Evolutionary conservation across 1,140 invertebrate species (phyloP).

Genomic region (Bombus breviceps): DNA sequence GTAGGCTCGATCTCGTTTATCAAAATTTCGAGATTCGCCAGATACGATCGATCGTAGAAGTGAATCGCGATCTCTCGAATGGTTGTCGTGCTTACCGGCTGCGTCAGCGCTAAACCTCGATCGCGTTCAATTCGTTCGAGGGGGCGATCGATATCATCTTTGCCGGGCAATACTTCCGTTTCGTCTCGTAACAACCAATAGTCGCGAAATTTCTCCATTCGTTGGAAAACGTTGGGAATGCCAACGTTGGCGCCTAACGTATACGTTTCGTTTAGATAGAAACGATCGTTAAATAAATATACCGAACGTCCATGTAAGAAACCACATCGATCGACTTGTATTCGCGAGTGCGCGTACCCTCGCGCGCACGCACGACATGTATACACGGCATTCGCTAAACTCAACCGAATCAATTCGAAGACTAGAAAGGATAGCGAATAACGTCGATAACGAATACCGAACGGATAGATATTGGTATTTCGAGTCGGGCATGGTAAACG

Average conservation of each 20-base stretch:
- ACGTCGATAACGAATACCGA: neutral
- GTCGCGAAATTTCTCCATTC: neutral
- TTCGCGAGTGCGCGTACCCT: neutral
- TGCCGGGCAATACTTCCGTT: neutral
- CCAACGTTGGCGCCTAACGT: no score
- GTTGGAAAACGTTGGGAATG: neutral
- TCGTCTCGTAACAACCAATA: neutral
- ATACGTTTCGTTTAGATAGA: neutral
- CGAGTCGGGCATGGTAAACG: neutral
- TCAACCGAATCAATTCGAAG: neutral
- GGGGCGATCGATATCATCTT: neutral
- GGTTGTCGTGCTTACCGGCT: neutral
- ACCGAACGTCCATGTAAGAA: neutral
- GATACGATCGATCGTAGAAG: neutral
- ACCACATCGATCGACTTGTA: conserved; percentile 5
- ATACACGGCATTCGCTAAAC: neutral
- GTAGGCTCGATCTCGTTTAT: neutral
- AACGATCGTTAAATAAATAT: conserved; percentile 17
- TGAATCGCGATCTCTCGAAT: neutral
- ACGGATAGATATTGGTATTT: no score
- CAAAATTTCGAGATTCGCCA: neutral
- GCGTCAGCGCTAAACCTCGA: neutral
- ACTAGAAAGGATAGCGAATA: neutral
- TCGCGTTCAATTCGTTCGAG: neutral
- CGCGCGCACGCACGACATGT: neutral